Evolutionary conservation across 2,888 invertebrate genomes (phyloP).

Genomic region (Philhelius pedissequus): DNA sequence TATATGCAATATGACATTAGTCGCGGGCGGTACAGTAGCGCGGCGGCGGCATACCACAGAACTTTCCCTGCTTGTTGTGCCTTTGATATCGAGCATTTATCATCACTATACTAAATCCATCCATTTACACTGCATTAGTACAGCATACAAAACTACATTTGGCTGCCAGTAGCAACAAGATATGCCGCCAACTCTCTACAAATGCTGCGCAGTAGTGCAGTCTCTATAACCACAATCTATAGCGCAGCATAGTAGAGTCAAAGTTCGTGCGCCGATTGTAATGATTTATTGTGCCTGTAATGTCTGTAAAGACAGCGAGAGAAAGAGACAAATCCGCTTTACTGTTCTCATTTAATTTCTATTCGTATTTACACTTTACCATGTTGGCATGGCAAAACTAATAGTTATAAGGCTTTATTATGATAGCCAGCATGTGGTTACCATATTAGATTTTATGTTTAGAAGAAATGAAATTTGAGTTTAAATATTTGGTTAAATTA

Average conservation of each 20-base stretch:
- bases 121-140: slow-evolving; percentile 49
- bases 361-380: background rate
- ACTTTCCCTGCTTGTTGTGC: slow-evolving; percentile 25
- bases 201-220: too few species aligned
- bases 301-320: background rate
- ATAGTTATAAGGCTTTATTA: background rate
- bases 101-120: slow-evolving; percentile 19
- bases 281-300: slow-evolving; percentile 49
- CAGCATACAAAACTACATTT: slow-evolving; percentile 31
- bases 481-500: too few species aligned
- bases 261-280: slow-evolving; percentile 63
- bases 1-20: too few species aligned
- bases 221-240: background rate
- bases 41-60: background rate
- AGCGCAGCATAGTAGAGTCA: slow-evolving; percentile 32
- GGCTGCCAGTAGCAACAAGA: slow-evolving; percentile 42
- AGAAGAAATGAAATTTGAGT: too few species aligned
- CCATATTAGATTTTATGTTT: background rate
- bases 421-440: background rate
- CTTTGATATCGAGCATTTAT: slow-evolving; percentile 28
- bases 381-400: background rate
- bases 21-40: too few species aligned
- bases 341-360: slow-evolving; percentile 29
- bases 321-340: slow-evolving; percentile 26
- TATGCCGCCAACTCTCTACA: slow-evolving; percentile 26